These are phyloP conservation scores for Xanthorhoe designata DNA, from an alignment of 2,888 invertebrate species.

Conservation along the genomic window DNA sequence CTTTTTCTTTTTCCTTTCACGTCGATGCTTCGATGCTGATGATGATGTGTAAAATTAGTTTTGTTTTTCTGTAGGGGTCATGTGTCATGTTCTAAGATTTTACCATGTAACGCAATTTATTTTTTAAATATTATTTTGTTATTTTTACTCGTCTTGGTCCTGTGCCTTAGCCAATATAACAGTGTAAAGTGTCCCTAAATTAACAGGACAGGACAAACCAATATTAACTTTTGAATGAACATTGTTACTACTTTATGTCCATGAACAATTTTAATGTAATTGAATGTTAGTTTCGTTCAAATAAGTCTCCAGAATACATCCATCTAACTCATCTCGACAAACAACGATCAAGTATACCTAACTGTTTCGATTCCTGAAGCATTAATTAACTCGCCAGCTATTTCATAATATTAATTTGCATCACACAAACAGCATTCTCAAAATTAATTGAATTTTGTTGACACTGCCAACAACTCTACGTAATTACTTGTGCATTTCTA, in stretches of 20 bases:
- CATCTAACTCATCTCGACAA: neutral
- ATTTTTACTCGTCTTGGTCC: no score
- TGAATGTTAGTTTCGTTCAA: neutral
- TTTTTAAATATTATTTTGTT: no score
- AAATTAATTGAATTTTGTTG: slow-evolving; percentile 73
- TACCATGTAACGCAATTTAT: no score
- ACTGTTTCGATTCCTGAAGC: slow-evolving; percentile 8
- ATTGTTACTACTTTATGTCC: neutral
- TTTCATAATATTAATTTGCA: slow-evolving; percentile 27
- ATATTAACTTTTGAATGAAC: neutral
- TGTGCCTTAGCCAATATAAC: no score
- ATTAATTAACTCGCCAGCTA: slow-evolving; percentile 20
- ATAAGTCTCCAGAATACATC: neutral
- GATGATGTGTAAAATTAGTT: neutral
- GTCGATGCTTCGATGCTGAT: no score
- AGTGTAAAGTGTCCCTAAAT: no score
- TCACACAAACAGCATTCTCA: slow-evolving; percentile 48
- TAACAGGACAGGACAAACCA: neutral
- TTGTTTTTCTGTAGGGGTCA: neutral
- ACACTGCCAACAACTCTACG: slow-evolving; percentile 64
- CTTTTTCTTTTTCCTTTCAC: no score
- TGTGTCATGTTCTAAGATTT: neutral
- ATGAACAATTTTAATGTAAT: neutral
- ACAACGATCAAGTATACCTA: neutral
- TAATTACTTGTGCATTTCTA: slow-evolving; percentile 69